Conservation (phyloP, 2,888 invertebrate species). For the Drosophila nr. perissopoda region DNA sequence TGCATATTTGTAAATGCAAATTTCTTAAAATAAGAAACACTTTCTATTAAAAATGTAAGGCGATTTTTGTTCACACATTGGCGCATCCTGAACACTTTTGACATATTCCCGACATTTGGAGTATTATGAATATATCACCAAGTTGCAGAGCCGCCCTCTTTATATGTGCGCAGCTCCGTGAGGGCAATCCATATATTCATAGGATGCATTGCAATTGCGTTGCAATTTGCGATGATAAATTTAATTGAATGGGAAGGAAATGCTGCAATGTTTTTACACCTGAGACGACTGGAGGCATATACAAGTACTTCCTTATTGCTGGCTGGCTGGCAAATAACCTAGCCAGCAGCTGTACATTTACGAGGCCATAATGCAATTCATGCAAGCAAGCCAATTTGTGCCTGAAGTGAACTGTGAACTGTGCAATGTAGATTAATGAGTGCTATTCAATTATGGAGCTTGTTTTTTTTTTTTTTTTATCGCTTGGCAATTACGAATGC, state of each 20-base stretch:
- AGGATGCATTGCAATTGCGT: slow-evolving; percentile 27
- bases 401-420: slow-evolving; percentile 5
- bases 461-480: slow-evolving; percentile 15
- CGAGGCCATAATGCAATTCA: slow-evolving; percentile 48
- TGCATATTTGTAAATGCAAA: background rate
- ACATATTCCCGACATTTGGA: background rate
- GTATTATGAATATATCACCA: background rate
- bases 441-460: slow-evolving; percentile 23
- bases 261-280: slow-evolving; percentile 32
- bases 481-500: slow-evolving; percentile 22
- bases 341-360: slow-evolving; percentile 29
- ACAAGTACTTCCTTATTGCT: slow-evolving; percentile 21
- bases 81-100: background rate
- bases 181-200: slow-evolving; percentile 15
- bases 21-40: background rate
- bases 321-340: background rate
- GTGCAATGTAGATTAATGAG: slow-evolving; percentile 58
- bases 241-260: slow-evolving; percentile 38
- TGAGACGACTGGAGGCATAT: slow-evolving; percentile 20
- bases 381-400: slow-evolving; percentile 37
- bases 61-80: background rate
- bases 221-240: slow-evolving; percentile 45
- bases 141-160: slow-evolving; percentile 8
- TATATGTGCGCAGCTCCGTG: background rate
- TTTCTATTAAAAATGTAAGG: background rate